Evolutionary conservation across 2,113 vertebrate species (phyloP).

Genomic region (Pituophis catenifer): DNA sequence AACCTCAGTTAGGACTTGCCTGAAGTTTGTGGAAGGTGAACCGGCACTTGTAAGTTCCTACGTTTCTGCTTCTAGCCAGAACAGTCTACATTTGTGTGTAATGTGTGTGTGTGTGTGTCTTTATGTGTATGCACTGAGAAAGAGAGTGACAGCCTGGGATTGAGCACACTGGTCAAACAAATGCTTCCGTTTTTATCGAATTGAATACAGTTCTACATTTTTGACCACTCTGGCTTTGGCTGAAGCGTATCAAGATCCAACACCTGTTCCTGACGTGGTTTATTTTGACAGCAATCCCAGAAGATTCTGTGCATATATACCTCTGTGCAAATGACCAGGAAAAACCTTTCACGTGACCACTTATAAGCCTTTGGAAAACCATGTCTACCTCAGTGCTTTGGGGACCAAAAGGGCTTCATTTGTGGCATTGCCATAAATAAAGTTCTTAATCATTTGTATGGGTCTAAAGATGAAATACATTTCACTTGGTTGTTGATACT

Average conservation of each 20-base stretch:
- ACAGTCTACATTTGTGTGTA: not conserved
- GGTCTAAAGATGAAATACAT: not conserved
- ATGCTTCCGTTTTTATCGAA: not conserved
- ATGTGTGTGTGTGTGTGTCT: not conserved
- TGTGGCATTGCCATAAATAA: not conserved
- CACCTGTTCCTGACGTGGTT: not conserved
- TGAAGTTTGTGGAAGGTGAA: not conserved
- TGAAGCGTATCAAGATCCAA: not conserved
- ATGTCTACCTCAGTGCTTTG: not conserved
- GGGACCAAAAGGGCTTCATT: not conserved
- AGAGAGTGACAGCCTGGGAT: not conserved
- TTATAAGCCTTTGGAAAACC: not conserved
- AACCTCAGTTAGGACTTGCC: not conserved
- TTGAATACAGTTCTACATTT: not conserved
- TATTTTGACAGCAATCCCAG: not conserved
- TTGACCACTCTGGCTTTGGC: not conserved
- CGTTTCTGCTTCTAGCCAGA: not conserved
- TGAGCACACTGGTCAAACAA: not conserved
- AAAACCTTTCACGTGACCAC: not conserved
- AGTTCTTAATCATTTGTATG: not conserved
- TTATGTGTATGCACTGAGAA: not conserved
- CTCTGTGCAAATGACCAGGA: not conserved
- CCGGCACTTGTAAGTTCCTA: not conserved
- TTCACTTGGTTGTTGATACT: constrained; percentile 24
- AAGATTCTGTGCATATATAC: not conserved